Evolutionary conservation across 2,113 vertebrate genomes (phyloP).

Genomic region (Typhlomys cinereus): DNA sequence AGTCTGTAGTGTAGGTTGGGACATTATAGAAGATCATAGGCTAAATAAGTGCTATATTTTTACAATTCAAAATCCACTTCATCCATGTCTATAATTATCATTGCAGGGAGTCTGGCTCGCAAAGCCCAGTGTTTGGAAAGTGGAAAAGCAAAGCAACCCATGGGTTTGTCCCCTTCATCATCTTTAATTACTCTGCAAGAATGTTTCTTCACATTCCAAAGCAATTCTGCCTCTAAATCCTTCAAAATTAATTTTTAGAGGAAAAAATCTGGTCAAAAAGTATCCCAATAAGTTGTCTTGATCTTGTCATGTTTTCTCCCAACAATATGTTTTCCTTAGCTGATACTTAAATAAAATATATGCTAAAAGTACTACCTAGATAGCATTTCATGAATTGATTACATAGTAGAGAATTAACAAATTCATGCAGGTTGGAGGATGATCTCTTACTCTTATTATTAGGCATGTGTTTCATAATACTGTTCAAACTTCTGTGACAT

Average conservation of each 20-base stretch:
- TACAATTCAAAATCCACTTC: neutral
- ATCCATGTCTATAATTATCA: neutral
- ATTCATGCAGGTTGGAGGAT: neutral
- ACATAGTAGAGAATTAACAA: neutral
- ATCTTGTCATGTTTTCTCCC: neutral
- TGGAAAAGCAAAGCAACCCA: neutral
- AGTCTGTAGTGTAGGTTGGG: neutral
- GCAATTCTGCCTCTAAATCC: neutral
- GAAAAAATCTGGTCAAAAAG: neutral
- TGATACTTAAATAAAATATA: neutral
- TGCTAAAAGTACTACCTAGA: neutral
- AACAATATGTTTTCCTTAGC: neutral
- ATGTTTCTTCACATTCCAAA: neutral
- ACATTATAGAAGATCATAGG: neutral
- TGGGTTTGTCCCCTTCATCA: neutral
- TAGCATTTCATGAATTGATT: conserved; percentile 25
- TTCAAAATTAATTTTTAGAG: conserved; percentile 1
- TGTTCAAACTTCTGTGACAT: neutral
- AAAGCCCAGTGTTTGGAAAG: neutral
- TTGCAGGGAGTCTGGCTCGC: neutral
- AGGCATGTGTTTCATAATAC: neutral
- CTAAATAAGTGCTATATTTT: neutral
- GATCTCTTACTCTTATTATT: neutral
- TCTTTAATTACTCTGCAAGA: neutral
- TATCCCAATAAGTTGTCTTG: neutral